These are phyloP conservation scores for Lottia gigantea DNA, from an alignment of 2,888 invertebrate species.

Conservation along the genomic window DNA sequence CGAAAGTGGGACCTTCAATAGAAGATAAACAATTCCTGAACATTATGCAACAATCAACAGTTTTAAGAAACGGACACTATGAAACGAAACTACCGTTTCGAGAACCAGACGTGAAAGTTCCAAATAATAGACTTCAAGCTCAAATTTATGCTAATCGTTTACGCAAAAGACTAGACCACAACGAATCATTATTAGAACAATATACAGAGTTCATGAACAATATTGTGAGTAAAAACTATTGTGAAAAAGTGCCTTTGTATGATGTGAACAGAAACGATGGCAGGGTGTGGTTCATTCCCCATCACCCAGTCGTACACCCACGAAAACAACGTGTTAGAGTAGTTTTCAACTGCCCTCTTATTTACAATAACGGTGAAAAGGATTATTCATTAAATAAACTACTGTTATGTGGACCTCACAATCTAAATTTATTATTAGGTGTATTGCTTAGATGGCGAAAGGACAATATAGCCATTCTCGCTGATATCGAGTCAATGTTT, in stretches of 20 bases:
- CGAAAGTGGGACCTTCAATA: constrained; percentile 85
- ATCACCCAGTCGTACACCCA: constrained; percentile 14
- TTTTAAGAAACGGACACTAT: constrained; percentile 18
- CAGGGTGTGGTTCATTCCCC: constrained; percentile 21
- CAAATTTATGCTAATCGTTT: neutral
- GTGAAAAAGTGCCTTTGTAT: constrained; percentile 17
- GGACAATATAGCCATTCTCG: constrained; percentile 24
- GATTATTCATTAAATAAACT: constrained; percentile 25
- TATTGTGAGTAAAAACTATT: constrained; percentile 24
- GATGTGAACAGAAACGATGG: constrained; percentile 6
- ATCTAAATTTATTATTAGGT: constrained; percentile 26
- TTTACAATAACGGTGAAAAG: constrained; percentile 5
- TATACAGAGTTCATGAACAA: constrained; percentile 21
- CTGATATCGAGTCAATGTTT: constrained; percentile 31
- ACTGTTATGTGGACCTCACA: constrained; percentile 28
- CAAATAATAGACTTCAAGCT: constrained; percentile 16
- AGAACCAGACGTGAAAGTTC: constrained; percentile 6
- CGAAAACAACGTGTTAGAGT: constrained; percentile 11
- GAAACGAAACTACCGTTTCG: constrained; percentile 25
- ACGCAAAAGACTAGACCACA: constrained; percentile 13
- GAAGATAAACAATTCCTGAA: constrained; percentile 57
- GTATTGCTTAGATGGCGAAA: constrained; percentile 30
- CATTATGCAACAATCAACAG: constrained; percentile 16
- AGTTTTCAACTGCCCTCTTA: neutral
- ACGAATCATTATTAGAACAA: constrained; percentile 12